Percentiles rank a stretch among this genome's conserved stretches.
Conservation (phyloP, 2,797 vertebrate genomes). For the Varecia variegata region DNA sequence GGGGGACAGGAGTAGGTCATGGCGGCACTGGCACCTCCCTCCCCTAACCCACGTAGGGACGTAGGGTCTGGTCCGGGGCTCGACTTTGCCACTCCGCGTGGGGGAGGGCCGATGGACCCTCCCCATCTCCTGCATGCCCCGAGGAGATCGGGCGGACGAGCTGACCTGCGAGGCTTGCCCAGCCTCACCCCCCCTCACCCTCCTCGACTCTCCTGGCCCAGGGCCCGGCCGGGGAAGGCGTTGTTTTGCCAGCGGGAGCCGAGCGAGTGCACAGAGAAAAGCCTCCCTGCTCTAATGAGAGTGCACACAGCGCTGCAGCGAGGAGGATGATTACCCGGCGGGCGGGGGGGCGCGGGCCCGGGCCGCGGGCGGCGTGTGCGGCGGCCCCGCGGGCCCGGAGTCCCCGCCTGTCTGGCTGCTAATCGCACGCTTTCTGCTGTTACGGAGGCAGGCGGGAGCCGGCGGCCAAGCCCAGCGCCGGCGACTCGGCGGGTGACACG, state of each 20-base stretch:
- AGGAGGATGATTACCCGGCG: constrained; percentile 76
- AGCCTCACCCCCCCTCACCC: constrained; percentile 42
- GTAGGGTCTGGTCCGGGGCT: neutral
- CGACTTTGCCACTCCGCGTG: constrained; percentile 30
- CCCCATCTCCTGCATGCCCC: neutral
- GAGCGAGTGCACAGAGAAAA: constrained; percentile 81
- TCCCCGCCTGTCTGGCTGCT: constrained; percentile 84
- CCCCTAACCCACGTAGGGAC: neutral
- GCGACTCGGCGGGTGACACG: constrained; percentile 85
- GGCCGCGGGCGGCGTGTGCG: constrained; percentile 78
- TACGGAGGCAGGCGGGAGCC: constrained; percentile 80
- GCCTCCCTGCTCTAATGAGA: constrained; percentile 81
- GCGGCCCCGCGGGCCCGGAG: constrained; percentile 75
- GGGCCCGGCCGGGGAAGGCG: constrained; percentile 79
- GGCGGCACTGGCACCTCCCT: neutral
- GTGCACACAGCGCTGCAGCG: constrained; percentile 77
- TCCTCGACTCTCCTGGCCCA: constrained; percentile 69
- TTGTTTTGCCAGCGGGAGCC: constrained; percentile 83
- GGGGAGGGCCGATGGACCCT: neutral
- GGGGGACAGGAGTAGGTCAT: constrained; percentile 1
- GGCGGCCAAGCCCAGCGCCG: constrained; percentile 76
- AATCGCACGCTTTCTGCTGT: constrained; percentile 85
- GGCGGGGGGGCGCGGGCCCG: constrained; percentile 73
- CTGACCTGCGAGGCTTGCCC: constrained; percentile 59
- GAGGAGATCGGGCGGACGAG: constrained; percentile 5